Conservation (phyloP, 1,140 invertebrate species). For the Pteromalus puparum region DNA sequence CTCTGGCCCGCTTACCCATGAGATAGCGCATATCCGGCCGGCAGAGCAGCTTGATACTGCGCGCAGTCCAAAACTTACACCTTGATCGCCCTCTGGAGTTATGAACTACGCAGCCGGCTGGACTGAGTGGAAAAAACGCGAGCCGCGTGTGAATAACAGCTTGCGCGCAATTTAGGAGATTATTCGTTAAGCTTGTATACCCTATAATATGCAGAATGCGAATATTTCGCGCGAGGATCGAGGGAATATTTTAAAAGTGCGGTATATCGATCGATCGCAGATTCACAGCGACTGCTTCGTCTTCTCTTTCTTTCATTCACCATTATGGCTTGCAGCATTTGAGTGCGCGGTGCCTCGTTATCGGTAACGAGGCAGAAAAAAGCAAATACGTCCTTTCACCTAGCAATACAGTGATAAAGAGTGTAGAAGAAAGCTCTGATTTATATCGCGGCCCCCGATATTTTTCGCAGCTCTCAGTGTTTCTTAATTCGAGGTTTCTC, state of each 20-base stretch:
- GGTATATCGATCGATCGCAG: not conserved
- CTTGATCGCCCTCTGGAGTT: slow-evolving; percentile 29
- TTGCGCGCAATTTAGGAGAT: not conserved
- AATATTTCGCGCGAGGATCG: not conserved
- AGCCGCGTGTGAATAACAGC: slow-evolving; percentile 19
- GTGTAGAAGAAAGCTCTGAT: slow-evolving; percentile 67
- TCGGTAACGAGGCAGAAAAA: slow-evolving; percentile 56
- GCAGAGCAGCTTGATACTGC: slow-evolving; percentile 46
- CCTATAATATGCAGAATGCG: no score
- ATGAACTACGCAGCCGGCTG: slow-evolving; percentile 34
- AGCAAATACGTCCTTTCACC: slow-evolving; percentile 47
- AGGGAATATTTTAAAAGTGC: not conserved
- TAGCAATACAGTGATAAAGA: slow-evolving; percentile 57
- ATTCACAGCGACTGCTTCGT: not conserved
- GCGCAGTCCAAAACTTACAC: slow-evolving; percentile 12
- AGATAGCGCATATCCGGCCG: slow-evolving; percentile 51
- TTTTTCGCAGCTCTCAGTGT: slow-evolving; percentile 73
- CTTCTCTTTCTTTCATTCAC: slow-evolving; percentile 30
- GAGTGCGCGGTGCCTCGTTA: slow-evolving; percentile 33
- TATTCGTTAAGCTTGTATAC: no score
- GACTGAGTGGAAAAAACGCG: not conserved
- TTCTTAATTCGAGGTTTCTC: slow-evolving; percentile 74
- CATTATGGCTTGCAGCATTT: slow-evolving; percentile 17
- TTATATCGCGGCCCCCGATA: slow-evolving; percentile 70
- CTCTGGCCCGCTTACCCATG: slow-evolving; percentile 47